Percentiles rank a stretch among this genome's conserved stretches.
These are phyloP conservation scores for Merodon equestris DNA, from an alignment of 2,888 invertebrate genomes.

Conservation along the genomic window DNA sequence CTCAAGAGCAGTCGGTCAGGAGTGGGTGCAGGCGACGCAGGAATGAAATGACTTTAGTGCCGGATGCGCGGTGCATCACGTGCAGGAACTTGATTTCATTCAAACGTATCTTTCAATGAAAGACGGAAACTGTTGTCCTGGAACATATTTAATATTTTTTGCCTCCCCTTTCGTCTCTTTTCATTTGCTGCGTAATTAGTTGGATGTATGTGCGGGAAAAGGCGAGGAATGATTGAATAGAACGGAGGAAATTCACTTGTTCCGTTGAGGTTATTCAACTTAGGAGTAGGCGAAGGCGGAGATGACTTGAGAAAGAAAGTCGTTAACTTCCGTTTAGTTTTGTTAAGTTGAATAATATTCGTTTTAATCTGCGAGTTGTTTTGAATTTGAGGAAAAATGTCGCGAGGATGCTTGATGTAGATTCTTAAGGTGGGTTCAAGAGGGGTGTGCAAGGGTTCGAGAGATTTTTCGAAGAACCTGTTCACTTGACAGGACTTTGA, in stretches of 20 bases:
- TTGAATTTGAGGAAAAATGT: too few species aligned
- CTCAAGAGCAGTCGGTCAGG: constrained; percentile 3
- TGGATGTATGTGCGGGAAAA: not conserved
- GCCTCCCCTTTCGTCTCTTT: not conserved
- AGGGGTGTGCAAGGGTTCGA: too few species aligned
- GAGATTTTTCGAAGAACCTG: too few species aligned
- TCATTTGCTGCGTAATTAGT: constrained; percentile 37
- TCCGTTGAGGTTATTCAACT: not conserved
- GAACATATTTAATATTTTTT: constrained; percentile 21
- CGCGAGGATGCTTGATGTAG: too few species aligned
- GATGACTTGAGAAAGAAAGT: too few species aligned
- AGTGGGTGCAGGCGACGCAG: constrained; percentile 1
- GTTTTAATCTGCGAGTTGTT: too few species aligned
- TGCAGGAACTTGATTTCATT: constrained; percentile 48
- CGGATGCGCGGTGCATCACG: constrained; percentile 40
- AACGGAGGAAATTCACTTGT: not conserved
- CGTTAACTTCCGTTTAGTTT: too few species aligned
- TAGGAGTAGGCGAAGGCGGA: too few species aligned
- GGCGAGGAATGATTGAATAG: too few species aligned
- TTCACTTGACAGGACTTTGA: too few species aligned
- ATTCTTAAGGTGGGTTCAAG: too few species aligned
- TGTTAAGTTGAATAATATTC: too few species aligned
- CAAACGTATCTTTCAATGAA: constrained; percentile 49
- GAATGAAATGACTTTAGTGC: constrained; percentile 37
- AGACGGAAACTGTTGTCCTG: constrained; percentile 45